A percentile compares a stretch with the other conserved stretches of the same genome.
These are phyloP conservation scores for Spongilla lacustris DNA, from an alignment of 37 sponge, comb jelly and placozoan species.

Conservation along the genomic window DNA sequence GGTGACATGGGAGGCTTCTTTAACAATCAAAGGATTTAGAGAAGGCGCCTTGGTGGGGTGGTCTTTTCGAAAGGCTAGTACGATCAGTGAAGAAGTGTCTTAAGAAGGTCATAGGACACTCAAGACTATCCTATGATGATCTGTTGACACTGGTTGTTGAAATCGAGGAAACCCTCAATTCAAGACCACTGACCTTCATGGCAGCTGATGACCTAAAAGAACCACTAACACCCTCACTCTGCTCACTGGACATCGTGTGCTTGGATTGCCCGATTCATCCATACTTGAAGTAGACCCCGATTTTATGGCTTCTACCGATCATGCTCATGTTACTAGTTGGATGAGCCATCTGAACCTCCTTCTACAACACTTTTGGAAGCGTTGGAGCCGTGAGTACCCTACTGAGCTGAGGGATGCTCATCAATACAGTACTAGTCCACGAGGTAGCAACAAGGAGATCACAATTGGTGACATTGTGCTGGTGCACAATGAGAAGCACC, in stretches of 20 bases:
- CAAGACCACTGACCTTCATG: constrained; percentile 36
- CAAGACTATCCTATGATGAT: constrained; percentile 49
- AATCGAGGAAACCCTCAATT: constrained; percentile 35
- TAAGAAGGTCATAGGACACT: constrained; percentile 41
- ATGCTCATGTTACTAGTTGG: background rate
- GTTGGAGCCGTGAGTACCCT: constrained; percentile 8
- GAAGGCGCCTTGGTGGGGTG: constrained; percentile 67
- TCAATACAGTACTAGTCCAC: constrained; percentile 5
- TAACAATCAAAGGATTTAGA: constrained; percentile 16
- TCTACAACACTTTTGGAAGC: constrained; percentile 10
- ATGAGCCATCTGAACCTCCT: background rate
- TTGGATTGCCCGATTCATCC: too few relatives aligned
- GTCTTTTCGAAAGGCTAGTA: constrained; percentile 49
- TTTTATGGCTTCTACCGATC: background rate
- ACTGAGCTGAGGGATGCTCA: constrained; percentile 10
- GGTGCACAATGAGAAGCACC: constrained; percentile 12
- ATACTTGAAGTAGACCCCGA: background rate
- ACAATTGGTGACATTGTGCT: constrained; percentile 13
- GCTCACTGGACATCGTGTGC: background rate
- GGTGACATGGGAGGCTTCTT: constrained; percentile 11
- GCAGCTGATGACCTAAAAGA: constrained; percentile 29
- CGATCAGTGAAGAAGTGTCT: constrained; percentile 43
- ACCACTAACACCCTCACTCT: constrained; percentile 41
- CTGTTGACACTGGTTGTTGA: constrained; percentile 40
- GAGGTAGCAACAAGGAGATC: background rate